phyloP scores from a whole-genome alignment of 2,888 invertebrate genomes.

The Mechanitis mazaeus region DNA sequence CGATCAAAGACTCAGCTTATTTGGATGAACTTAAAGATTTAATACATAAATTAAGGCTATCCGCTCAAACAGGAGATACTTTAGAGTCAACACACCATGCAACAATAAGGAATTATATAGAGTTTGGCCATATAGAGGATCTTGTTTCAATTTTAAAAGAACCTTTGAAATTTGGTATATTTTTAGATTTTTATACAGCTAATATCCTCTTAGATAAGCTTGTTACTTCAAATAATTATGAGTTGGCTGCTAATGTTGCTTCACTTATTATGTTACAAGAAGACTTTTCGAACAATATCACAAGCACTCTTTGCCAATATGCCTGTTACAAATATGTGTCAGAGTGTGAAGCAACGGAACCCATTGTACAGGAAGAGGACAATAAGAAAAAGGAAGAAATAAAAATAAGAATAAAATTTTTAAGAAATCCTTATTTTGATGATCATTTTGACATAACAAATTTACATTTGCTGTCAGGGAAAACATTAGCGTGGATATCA shows the following conservation, averaged over 20 bases:
- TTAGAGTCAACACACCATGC: constrained; percentile 91
- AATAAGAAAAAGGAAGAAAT: constrained; percentile 70
- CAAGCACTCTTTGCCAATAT: constrained; percentile 81
- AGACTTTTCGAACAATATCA: constrained; percentile 84
- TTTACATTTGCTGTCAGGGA: constrained; percentile 84
- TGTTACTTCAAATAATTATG: constrained; percentile 80
- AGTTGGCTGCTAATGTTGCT: constrained; percentile 85
- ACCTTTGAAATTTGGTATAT: constrained; percentile 91
- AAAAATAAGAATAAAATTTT: constrained; percentile 85
- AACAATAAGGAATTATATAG: constrained; percentile 79
- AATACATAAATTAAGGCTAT: constrained; percentile 82
- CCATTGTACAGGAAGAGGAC: constrained; percentile 31
- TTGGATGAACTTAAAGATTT: constrained; percentile 85
- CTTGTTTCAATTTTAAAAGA: constrained; percentile 86
- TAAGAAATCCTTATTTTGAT: constrained; percentile 90
- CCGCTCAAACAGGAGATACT: constrained; percentile 82
- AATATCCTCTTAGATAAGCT: constrained; percentile 89
- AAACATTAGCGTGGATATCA: constrained; percentile 84
- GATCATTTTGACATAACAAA: constrained; percentile 92
- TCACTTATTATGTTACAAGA: constrained; percentile 92
- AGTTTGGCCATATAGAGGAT: constrained; percentile 76
- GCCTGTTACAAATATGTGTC: constrained; percentile 84
- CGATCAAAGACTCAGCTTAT: constrained; percentile 72
- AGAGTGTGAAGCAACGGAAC: constrained; percentile 35
- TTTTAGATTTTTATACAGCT: constrained; percentile 87